Percentiles rank a stretch among this genome's conserved stretches.
These are phyloP conservation scores for Stenolophus ochropezus DNA, from an alignment of 2,888 invertebrate species.

Conservation along the genomic window DNA sequence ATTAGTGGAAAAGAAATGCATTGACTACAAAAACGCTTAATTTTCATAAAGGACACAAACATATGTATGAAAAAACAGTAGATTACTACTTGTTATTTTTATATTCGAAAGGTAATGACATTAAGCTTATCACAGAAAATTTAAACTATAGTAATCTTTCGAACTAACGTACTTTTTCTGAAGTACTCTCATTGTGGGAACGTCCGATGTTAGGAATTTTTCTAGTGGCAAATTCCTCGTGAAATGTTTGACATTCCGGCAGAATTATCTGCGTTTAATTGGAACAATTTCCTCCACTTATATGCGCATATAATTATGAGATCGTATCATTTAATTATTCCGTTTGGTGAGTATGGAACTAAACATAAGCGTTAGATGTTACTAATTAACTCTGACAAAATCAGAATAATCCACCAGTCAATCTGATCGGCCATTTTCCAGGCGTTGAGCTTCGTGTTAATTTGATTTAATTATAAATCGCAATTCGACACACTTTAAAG, in stretches of 20 bases:
- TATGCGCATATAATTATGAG: not conserved
- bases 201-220: not conserved
- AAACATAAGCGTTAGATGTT: not conserved
- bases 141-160: too few relatives aligned
- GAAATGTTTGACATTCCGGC: not conserved
- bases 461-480: constrained; percentile 30
- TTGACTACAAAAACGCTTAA: too few relatives aligned
- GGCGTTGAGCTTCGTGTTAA: not conserved
- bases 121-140: too few relatives aligned
- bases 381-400: constrained; percentile 20
- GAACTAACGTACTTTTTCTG: not conserved
- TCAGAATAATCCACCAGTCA: not conserved
- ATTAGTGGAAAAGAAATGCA: too few relatives aligned
- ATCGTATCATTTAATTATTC: constrained; percentile 28
- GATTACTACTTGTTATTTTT: too few relatives aligned
- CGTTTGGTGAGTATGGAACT: constrained; percentile 7
- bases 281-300: not conserved
- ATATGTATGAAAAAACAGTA: too few relatives aligned
- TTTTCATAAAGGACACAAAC: too few relatives aligned
- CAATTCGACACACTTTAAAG: constrained; percentile 10
- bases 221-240: not conserved
- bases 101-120: too few relatives aligned
- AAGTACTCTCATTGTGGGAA: not conserved
- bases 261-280: not conserved
- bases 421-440: not conserved